A percentile compares a stretch with the other conserved stretches of the same genome.
Evolutionary conservation across 2,797 vertebrate genomes (phyloP).

Genomic region (Acridotheres tristis): DNA sequence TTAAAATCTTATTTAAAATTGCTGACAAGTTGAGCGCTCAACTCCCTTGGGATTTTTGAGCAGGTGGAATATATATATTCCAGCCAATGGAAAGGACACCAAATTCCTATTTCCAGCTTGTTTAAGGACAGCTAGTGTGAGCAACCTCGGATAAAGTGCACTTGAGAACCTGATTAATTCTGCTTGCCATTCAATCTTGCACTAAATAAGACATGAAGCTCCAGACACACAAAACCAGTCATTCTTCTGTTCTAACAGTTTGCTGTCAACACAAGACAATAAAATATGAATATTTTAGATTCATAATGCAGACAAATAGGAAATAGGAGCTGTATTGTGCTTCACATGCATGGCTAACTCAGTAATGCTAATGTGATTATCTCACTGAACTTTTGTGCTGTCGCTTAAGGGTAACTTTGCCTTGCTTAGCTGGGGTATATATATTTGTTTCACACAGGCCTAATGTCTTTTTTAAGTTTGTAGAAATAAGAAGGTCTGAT

Average conservation of each 20-base stretch:
- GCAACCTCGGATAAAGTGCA: not conserved
- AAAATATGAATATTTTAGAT: slow-evolving; percentile 41
- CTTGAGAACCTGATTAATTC: not conserved
- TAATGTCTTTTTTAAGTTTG: not conserved
- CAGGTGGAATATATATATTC: not conserved
- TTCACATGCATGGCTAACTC: slow-evolving; percentile 18
- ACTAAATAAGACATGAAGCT: slow-evolving; percentile 20
- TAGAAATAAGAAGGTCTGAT: not conserved
- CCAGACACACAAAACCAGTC: not conserved
- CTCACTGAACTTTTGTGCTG: slow-evolving; percentile 12
- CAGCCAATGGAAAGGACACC: not conserved
- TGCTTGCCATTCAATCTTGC: not conserved
- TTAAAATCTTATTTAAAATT: slow-evolving; percentile 1
- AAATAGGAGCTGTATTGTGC: not conserved
- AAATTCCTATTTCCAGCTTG: not conserved
- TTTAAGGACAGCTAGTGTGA: not conserved
- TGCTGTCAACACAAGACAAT: slow-evolving; percentile 37
- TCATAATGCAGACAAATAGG: slow-evolving; percentile 20
- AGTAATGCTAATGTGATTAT: slow-evolving; percentile 41
- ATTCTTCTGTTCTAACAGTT: slow-evolving; percentile 20
- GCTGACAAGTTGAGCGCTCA: not conserved
- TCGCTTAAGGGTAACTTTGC: slow-evolving; percentile 18
- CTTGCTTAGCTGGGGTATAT: not conserved
- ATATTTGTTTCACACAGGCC: not conserved
- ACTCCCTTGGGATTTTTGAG: not conserved